Base-by-base conservation (phyloP, 2,888 invertebrate species). In the Gasteruption jaculator region DNA sequence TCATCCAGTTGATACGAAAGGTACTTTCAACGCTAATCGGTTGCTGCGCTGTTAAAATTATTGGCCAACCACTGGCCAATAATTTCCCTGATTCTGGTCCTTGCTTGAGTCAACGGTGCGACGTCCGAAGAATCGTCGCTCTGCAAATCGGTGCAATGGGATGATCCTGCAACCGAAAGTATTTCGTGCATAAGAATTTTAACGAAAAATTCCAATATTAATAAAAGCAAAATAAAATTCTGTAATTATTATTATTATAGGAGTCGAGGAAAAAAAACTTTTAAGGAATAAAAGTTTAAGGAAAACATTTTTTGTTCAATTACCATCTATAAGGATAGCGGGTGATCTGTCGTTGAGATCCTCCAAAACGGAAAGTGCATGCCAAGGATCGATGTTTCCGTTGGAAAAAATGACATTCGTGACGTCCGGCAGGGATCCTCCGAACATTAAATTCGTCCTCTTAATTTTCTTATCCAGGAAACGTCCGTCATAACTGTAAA, bases 311-410 rank as follows among this genome's bases (percentile, higher is more conserved):
- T n/a, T n/a, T n/a, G n/a, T 19, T 10, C 10, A 24, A 12, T 44
- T 54, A 64, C 67, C 66, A 15, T 57, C 52, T 10, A 68, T 62
- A 5, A 67, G 33, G 36, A 68, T 63, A 7, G 65, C 56, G 1
- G 63, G 62, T 1, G 67, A 53, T 1, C 14, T 38, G 20, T 52
- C 38, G 37, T 61, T 63, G 16, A 64, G 48, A 53, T 76, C 74
- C 50, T 74, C 63, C 8, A 76, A 59, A 12, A 80, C 60, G 7
- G 80, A 74, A 2, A 80, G 63, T 22, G 65, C 65, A 52, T 77
- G 76, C 76, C 79, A 81, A 2, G 81, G 81, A 58, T 81, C 81
- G 33, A 77, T 56, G 22, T 76, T 74, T 4, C 81, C 81, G 53
- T 81, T 80, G 1, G 75, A 72, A 55, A 78, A 80, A 11, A 80